Evolutionary conservation across 1,140 invertebrate species (phyloP).

Genomic region (Sycobia sp.): DNA sequence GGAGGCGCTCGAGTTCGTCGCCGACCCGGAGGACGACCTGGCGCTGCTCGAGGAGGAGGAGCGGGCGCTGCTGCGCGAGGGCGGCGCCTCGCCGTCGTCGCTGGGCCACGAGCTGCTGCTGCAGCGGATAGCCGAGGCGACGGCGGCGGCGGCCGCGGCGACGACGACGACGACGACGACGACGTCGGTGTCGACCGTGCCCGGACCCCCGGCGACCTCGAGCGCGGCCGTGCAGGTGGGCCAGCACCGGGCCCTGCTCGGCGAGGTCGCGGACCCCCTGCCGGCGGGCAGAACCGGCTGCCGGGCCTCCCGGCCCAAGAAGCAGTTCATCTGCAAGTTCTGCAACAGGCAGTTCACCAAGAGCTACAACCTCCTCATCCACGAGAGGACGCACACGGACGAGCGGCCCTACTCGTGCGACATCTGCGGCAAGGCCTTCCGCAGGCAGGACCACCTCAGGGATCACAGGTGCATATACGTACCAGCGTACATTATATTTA

Average conservation of each 20-base stretch:
- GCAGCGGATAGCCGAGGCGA: constrained; percentile 48
- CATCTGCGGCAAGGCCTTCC: constrained; percentile 88
- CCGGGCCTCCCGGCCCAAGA: constrained; percentile 67
- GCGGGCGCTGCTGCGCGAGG: constrained; percentile 40
- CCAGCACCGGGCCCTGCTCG: constrained; percentile 7
- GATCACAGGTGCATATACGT: constrained; percentile 95
- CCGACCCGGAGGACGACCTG: constrained; percentile 63
- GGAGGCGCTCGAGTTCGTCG: constrained; percentile 43
- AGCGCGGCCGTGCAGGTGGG: too few relatives aligned
- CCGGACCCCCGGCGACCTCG: not conserved
- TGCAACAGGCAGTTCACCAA: constrained; percentile 97
- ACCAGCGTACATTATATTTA: constrained; percentile 29
- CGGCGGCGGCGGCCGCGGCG: constrained; percentile 15
- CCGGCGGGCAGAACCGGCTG: constrained; percentile 45
- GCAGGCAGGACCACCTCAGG: constrained; percentile 91
- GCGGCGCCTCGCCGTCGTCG: too few relatives aligned
- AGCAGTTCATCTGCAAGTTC: constrained; percentile 87
- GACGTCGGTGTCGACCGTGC: too few relatives aligned
- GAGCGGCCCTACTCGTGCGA: constrained; percentile 98
- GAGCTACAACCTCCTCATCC: constrained; percentile 96
- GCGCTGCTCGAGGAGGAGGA: constrained; percentile 55
- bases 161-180: constrained; percentile 32
- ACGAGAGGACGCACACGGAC: constrained; percentile 97
- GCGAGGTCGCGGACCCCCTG: constrained; percentile 36
- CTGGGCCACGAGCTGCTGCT: constrained; percentile 50